Percentiles rank a stretch among this genome's conserved stretches.
Conservation (phyloP, 2,113 vertebrate genomes). For the Macroglossus sobrinus region DNA sequence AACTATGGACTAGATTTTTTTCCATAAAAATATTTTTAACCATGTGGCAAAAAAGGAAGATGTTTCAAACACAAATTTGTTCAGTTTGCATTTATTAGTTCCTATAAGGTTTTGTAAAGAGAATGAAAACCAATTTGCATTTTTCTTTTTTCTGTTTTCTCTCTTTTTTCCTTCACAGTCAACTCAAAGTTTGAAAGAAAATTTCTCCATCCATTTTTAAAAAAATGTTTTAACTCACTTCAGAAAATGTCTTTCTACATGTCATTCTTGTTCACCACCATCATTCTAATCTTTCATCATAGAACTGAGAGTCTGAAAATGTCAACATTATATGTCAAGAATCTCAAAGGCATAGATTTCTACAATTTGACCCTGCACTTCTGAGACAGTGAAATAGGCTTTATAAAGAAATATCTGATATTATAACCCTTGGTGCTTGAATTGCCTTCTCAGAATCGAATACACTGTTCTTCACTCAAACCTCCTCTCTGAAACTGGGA, state of each 20-base stretch:
- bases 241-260: slow-evolving; percentile 46
- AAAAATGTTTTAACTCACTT: neutral
- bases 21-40: slow-evolving; percentile 17
- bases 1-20: neutral
- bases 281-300: slow-evolving; percentile 49
- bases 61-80: slow-evolving; percentile 36
- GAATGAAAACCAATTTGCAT: neutral
- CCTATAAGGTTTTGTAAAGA: neutral
- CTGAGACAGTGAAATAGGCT: slow-evolving; percentile 1
- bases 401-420: neutral
- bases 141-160: neutral
- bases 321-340: slow-evolving; percentile 48
- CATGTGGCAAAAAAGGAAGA: slow-evolving; percentile 2
- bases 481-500: neutral
- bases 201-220: slow-evolving; percentile 7
- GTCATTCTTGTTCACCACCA: slow-evolving; percentile 4
- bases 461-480: neutral
- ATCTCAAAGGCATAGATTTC: slow-evolving; percentile 33
- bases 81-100: slow-evolving; percentile 13
- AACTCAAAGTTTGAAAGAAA: slow-evolving; percentile 18
- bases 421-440: neutral
- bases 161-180: neutral
- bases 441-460: neutral
- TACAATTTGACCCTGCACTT: neutral
- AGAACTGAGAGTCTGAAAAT: slow-evolving; percentile 42